phyloP scores from a whole-genome alignment of 2,113 vertebrate genomes.

The Ploceus nigricollis region DNA sequence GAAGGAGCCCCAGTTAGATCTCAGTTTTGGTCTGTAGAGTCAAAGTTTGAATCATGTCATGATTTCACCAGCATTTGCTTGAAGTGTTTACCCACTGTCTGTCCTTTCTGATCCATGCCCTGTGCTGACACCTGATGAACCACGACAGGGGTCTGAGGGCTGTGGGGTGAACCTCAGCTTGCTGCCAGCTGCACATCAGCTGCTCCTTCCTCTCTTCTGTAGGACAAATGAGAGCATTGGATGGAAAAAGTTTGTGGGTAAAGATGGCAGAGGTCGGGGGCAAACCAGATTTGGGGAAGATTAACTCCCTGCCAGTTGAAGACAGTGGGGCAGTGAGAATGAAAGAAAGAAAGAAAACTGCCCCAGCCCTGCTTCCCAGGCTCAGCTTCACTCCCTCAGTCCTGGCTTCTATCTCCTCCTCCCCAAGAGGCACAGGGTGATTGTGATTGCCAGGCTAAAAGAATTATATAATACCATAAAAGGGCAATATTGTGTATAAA shows the following conservation, averaged over 20 bases:
- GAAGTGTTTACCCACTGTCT: background rate
- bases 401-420: rapidly evolving
- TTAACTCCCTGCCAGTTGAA: background rate
- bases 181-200: background rate
- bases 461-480: background rate
- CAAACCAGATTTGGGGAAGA: background rate
- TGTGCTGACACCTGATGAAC: rapidly evolving
- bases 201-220: background rate
- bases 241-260: background rate
- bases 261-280: background rate
- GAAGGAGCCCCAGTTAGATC: background rate
- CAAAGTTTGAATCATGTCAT: background rate
- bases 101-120: background rate
- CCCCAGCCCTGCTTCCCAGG: background rate
- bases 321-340: background rate
- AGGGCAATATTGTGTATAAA: background rate
- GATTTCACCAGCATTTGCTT: background rate
- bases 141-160: rapidly evolving
- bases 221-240: background rate
- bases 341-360: background rate
- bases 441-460: background rate
- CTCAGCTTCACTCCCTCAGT: background rate
- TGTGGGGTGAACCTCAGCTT: background rate
- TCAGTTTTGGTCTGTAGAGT: background rate
- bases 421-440: background rate